These are phyloP conservation scores for Carpatolechia fugitivella DNA, from an alignment of 2,888 invertebrate genomes.

Conservation along the genomic window DNA sequence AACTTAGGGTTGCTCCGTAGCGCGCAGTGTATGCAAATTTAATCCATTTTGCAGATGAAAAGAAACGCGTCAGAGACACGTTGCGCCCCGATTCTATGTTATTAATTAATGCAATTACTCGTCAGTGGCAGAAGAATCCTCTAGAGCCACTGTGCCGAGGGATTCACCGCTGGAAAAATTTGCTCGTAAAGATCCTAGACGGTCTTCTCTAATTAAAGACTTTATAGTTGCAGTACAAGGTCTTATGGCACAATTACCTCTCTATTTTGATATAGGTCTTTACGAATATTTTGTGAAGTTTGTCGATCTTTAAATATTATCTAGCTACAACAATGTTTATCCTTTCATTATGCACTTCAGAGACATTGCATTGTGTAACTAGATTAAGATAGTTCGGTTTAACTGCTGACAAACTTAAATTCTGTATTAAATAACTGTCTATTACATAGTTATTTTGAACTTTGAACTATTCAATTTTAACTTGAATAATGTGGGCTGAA, in stretches of 20 bases:
- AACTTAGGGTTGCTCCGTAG: constrained; percentile 6
- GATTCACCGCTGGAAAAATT: constrained; percentile 65
- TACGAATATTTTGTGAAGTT: neutral
- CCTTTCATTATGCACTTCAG: no score
- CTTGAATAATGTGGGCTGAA: no score
- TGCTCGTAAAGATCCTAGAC: constrained; percentile 61
- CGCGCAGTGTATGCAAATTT: constrained; percentile 42
- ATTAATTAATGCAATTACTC: constrained; percentile 71
- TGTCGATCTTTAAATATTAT: neutral
- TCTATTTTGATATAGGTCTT: neutral
- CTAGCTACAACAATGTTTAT: no score
- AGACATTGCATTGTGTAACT: no score
- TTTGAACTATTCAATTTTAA: no score
- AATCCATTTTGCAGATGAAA: constrained; percentile 48
- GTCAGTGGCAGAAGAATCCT: constrained; percentile 62
- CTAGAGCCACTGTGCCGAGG: constrained; percentile 53
- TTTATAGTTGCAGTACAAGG: constrained; percentile 53
- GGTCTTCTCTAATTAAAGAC: constrained; percentile 70
- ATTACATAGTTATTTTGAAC: no score
- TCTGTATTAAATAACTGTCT: no score
- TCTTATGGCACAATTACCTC: constrained; percentile 38
- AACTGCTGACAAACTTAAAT: no score
- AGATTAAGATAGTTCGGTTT: no score
- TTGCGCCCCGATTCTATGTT: constrained; percentile 55
- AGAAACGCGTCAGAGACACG: constrained; percentile 36